A percentile compares a stretch with the other conserved stretches of the same genome.
These are phyloP conservation scores for Hemicrepidius hirtus DNA, from an alignment of 2,888 invertebrate species.

Conservation along the genomic window DNA sequence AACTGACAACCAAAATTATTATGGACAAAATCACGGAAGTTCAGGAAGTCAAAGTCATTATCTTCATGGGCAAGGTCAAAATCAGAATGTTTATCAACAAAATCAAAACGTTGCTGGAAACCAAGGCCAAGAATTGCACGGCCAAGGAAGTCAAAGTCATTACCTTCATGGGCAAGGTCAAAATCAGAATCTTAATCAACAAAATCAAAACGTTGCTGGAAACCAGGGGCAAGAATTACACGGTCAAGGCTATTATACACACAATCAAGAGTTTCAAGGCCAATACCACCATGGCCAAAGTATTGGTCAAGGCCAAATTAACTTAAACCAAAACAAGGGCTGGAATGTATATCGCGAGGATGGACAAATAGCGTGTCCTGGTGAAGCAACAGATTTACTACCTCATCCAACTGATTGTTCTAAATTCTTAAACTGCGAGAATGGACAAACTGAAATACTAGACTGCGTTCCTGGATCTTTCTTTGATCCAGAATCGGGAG, in stretches of 20 bases:
- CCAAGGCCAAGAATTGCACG: too few relatives aligned
- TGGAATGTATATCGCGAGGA: too few relatives aligned
- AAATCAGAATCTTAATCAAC: neutral
- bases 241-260: too few relatives aligned
- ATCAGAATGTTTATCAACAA: neutral
- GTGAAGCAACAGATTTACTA: conserved; percentile 73
- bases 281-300: too few relatives aligned
- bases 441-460: conserved; percentile 76
- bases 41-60: conserved; percentile 1
- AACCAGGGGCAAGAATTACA: too few relatives aligned
- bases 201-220: too few relatives aligned
- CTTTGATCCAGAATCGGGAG: conserved; percentile 74
- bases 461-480: conserved; percentile 79
- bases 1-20: neutral
- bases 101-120: neutral
- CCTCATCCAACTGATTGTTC: conserved; percentile 78
- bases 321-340: too few relatives aligned
- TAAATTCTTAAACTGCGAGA: conserved; percentile 79
- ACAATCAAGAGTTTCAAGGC: too few relatives aligned
- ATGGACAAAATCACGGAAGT: neutral
- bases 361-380: conserved; percentile 67
- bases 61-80: neutral
- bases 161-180: neutral
- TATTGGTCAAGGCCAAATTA: too few relatives aligned
- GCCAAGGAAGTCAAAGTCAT: neutral